Evolutionary conservation across 2,888 invertebrate species (phyloP).

Genomic region (Metallyticus violacea): DNA sequence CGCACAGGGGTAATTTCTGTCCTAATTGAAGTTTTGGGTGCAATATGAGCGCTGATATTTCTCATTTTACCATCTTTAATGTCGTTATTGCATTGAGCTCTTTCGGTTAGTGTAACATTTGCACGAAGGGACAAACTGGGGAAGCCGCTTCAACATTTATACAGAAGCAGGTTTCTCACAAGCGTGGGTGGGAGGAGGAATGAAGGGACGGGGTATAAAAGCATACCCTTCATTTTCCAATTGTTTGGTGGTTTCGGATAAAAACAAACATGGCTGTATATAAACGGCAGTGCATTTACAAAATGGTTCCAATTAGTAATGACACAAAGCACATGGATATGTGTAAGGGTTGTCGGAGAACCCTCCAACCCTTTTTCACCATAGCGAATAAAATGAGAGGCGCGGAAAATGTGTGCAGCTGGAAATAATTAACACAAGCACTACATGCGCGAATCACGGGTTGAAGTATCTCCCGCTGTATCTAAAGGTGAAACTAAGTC

Average conservation of each 20-base stretch:
- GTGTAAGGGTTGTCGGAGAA: not conserved
- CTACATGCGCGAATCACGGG: not conserved
- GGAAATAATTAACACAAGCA: not conserved
- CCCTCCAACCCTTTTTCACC: not conserved
- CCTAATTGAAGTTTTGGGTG: not conserved
- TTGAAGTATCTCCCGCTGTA: not conserved
- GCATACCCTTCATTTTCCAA: not conserved
- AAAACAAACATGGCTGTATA: not conserved
- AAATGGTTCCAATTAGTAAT: not conserved
- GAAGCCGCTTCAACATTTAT: not conserved
- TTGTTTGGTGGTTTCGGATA: not conserved
- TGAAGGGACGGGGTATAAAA: too few species aligned
- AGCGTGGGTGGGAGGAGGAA: not conserved
- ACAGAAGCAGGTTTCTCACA: not conserved
- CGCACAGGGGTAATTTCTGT: not conserved
- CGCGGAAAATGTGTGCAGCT: not conserved
- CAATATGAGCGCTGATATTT: not conserved
- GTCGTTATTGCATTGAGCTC: not conserved
- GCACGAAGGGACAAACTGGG: not conserved
- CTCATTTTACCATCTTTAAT: not conserved
- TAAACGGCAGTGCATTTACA: not conserved
- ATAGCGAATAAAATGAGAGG: not conserved
- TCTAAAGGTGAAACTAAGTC: too few species aligned
- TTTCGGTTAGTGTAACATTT: not conserved
- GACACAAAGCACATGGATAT: not conserved